Evolutionary conservation across 2,888 invertebrate species (phyloP).

Genomic region (Tetragnatha montana): DNA sequence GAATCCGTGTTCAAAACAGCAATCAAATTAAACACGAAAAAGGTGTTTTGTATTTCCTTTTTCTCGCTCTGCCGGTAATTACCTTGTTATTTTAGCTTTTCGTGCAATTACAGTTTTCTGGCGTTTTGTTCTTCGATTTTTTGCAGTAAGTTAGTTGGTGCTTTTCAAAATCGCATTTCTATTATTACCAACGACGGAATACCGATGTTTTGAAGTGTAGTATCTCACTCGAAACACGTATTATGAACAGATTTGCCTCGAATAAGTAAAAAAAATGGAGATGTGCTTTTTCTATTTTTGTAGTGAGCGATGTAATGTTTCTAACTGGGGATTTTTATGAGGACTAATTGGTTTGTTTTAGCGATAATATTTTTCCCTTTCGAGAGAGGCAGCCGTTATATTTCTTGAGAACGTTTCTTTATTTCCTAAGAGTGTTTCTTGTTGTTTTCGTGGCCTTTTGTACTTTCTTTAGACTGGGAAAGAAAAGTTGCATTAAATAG

Average conservation of each 20-base stretch:
- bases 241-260: neutral
- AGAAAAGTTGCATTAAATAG: too few species aligned
- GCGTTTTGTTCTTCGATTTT: neutral
- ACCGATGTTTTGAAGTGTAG: neutral
- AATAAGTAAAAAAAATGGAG: neutral
- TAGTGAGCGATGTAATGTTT: neutral
- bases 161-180: neutral
- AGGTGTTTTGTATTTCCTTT: neutral
- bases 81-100: neutral
- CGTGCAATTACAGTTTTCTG: neutral
- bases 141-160: neutral
- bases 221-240: neutral
- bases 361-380: neutral
- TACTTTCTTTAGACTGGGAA: too few species aligned
- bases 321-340: neutral
- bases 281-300: neutral
- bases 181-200: neutral
- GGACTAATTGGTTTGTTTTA: neutral
- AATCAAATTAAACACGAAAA: neutral
- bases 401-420: neutral
- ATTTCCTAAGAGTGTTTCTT: too few species aligned
- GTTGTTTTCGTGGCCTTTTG: too few species aligned
- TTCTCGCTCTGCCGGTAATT: neutral
- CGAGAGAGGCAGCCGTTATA: neutral
- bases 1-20: neutral